These are phyloP conservation scores for Lagorchestes hirsutus DNA, from an alignment of 2,797 vertebrate species.

Conservation along the genomic window DNA sequence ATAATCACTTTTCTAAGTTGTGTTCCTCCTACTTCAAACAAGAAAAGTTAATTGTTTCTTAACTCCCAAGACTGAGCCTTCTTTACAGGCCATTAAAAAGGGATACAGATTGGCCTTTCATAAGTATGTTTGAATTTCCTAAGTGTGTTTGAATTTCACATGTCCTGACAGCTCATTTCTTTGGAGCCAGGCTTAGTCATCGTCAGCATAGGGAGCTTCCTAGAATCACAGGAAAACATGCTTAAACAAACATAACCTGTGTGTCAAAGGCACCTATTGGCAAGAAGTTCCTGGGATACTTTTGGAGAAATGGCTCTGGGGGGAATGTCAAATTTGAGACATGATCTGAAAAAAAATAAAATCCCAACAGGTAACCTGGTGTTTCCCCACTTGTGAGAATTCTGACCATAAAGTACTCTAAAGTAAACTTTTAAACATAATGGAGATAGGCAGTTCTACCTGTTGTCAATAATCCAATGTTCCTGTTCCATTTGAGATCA, in stretches of 20 bases:
- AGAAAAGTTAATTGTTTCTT: neutral
- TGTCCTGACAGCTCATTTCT: neutral
- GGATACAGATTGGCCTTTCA: neutral
- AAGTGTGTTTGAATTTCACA: neutral
- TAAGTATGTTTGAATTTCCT: neutral
- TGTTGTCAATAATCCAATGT: neutral
- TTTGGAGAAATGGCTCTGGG: neutral
- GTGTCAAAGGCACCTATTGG: neutral
- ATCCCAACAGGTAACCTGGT: neutral
- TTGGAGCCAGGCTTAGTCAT: fast-evolving
- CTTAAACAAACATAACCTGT: neutral
- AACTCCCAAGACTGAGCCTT: neutral
- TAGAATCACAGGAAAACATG: neutral
- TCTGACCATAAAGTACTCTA: neutral
- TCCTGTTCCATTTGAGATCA: neutral
- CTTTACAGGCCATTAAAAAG: neutral
- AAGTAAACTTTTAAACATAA: neutral
- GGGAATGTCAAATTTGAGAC: neutral
- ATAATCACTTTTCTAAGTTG: neutral
- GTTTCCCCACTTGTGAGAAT: neutral
- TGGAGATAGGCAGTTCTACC: neutral
- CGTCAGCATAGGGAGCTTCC: neutral
- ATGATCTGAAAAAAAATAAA: neutral
- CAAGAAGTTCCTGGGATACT: neutral
- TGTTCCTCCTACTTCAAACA: neutral